Evolutionary conservation across 2,113 vertebrate genomes (phyloP).

Genomic region (Melanotaenia duboulayi): DNA sequence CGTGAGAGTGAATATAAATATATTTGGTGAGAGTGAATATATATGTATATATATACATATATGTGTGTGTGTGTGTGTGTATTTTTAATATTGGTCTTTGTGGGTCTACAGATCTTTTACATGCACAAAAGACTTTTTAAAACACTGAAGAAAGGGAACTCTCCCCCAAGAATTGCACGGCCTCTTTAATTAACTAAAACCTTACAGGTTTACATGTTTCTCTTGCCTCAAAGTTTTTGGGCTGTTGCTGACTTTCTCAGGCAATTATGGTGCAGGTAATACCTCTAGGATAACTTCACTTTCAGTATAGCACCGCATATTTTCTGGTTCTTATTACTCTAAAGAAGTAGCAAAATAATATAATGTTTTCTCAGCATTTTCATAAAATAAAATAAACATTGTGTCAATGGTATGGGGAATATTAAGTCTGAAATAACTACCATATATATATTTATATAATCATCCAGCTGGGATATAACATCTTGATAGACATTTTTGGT

Average conservation of each 20-base stretch:
- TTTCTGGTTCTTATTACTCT: slow-evolving; percentile 3
- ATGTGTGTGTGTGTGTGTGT: too few species aligned
- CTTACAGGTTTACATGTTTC: slow-evolving; percentile 23
- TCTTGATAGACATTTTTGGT: slow-evolving; percentile 7
- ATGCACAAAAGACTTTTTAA: too few species aligned
- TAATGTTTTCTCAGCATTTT: not conserved
- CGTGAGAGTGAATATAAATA: too few species aligned
- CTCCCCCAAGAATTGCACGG: not conserved
- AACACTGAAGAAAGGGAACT: not conserved
- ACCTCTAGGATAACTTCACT: slow-evolving; percentile 2
- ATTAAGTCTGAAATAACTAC: not conserved
- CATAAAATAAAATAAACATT: slow-evolving; percentile 4
- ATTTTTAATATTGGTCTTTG: too few species aligned
- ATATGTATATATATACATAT: too few species aligned
- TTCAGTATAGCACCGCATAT: slow-evolving; percentile 3
- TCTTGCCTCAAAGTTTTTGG: slow-evolving; percentile 26
- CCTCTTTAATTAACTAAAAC: not conserved
- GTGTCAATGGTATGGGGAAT: not conserved
- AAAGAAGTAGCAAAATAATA: slow-evolving; percentile 3
- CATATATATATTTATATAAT: slow-evolving; percentile 20
- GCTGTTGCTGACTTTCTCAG: not conserved
- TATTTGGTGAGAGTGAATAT: too few species aligned
- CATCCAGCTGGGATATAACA: not conserved
- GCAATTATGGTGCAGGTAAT: slow-evolving; percentile 39
- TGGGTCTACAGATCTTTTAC: too few species aligned